Base-by-base conservation (phyloP, 2,113 vertebrate species). In the Sialia sialis region DNA sequence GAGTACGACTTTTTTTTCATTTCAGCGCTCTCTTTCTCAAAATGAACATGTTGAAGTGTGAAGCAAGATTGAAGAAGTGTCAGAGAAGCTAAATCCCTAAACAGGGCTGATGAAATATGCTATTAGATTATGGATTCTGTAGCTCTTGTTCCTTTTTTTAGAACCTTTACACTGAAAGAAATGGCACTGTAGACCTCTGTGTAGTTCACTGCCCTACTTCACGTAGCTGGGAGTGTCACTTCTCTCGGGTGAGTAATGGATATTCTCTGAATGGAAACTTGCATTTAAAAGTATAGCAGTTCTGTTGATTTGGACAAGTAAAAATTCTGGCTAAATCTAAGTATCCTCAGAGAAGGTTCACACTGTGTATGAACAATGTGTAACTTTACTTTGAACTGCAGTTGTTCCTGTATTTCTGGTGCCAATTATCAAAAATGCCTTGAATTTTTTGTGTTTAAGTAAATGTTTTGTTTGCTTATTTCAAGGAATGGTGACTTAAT, bases 391-490 rank as follows among this genome's bases (percentile, higher is more conserved):
- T 60, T 86, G 64, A 75, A 25, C 44, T 78, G 48, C 74, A 81
- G 43, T 54, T 80, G 27, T 82, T 77, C 48, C 25, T 68, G 44
- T 76, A 70, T 76, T 48, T 63, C 77, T 88, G 70, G 77, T 96
- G 87, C 89, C 74, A 96, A 44, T 90, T 75, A 91, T 79, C 44
- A 75, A 94, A 55, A 97, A 93, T 85, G 78, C 75, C 93, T 87
- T 92, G 75, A 60, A 46, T 86, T 94, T 94, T 94, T 87, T 91
- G 7, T 75, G 41, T 87, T 93, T 36, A 48, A 76, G 26, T 72
- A 75, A 83, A 68, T 69, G 59, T 55, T 79, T 68, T 77, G 38
- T 94, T 89, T 94, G 87, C 55, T 30, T 90, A 30, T 92, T 94
- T 93, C 72, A 94, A 91, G 82, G 84, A 93, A 78, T 55, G 77